Evolutionary conservation across 2,888 invertebrate genomes (phyloP), one percentile per base, ranked within the genome.

Genomic region (Laothoe populi): DNA sequence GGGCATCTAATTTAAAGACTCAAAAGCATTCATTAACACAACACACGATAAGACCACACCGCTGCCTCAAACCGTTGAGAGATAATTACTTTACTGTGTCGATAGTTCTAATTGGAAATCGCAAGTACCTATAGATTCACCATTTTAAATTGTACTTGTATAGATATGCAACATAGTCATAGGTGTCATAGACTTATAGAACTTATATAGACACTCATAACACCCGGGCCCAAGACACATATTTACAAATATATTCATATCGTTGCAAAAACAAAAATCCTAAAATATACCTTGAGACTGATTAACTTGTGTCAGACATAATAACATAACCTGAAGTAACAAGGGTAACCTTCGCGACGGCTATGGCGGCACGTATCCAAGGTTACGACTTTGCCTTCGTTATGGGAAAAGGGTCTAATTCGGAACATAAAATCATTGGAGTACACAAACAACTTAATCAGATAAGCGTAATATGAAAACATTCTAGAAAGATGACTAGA

Each of bases 311-410:
- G 19, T 19, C 35, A 53, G 53, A 35, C 53, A 31, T 16, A 31
- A 53, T 31, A 44, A 44, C 19, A 26, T 49, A 49, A 49, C n/a
- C 49, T 49, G 11, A 31, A 35, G 31, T 53, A 53, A 53, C 35
- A 53, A 53, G 53, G 53, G 53, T 31, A 35, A 31, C 53, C 53
- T 53, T 53, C 10, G 19, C 31, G 53, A 53, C 53, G 31, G 35
- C 35, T 31, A 53, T 53, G 35, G 53, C 31, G 53, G 31, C 53
- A 53, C 35, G 53, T 53, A 53, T 16, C 53, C 53, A 53, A 53
- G 53, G 53, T 53, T 53, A 53, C 53, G 31, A 35, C 49, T 53
- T 16, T 16, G 26, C 49, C 35, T 53, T 44, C 31, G 11, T 53
- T 35, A 53, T 35, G 53, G 35, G 53, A 35, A 53, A n/a, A 35